A percentile compares a stretch with the other conserved stretches of the same genome.
These are phyloP conservation scores for Cardinalis cardinalis DNA, from an alignment of 2,113 vertebrate genomes.

Conservation along the genomic window DNA sequence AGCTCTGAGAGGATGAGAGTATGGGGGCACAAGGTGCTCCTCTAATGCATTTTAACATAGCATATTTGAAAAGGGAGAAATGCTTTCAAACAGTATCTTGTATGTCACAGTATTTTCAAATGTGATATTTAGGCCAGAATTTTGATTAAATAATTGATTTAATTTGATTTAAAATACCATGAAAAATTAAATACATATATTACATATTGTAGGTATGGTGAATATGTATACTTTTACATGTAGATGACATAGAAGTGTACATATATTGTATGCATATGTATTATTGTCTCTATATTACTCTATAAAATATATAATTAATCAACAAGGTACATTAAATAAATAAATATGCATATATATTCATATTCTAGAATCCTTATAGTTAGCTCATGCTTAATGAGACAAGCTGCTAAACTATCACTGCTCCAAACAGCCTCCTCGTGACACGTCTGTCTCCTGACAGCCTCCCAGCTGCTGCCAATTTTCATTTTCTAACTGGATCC, in stretches of 20 bases:
- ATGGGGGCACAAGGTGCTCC: rapidly evolving
- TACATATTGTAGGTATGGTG: background rate
- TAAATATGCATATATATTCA: background rate
- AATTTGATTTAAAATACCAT: background rate
- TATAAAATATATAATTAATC: background rate
- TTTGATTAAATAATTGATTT: background rate
- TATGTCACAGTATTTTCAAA: background rate
- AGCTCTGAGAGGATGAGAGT: background rate
- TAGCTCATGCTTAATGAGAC: background rate
- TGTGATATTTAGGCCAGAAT: background rate
- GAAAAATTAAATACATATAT: background rate
- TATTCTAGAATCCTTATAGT: background rate
- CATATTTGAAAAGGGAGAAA: background rate
- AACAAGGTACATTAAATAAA: background rate
- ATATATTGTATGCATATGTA: background rate
- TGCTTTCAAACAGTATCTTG: background rate
- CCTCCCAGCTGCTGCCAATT: constrained; percentile 30
- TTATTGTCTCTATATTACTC: background rate
- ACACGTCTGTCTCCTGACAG: background rate
- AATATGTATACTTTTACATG: background rate
- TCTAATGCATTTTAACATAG: background rate
- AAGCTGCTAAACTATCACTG: background rate
- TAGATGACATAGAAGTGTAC: background rate
- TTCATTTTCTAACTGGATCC: constrained; percentile 20
- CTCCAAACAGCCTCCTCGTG: background rate